phyloP scores from a whole-genome alignment of 2,113 vertebrate genomes.

The Marmota monax region DNA sequence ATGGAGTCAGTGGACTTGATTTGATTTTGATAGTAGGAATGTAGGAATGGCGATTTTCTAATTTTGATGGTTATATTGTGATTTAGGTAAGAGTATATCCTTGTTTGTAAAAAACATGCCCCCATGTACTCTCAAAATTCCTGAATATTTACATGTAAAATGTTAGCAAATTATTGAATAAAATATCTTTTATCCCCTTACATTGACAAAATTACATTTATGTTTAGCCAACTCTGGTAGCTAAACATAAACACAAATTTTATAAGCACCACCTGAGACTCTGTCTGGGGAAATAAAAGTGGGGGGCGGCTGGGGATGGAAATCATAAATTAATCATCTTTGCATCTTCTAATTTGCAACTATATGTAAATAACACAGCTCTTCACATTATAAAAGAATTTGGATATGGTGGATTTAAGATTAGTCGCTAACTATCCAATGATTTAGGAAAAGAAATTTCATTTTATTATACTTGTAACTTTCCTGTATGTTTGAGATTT shows the following conservation, averaged over 20 bases:
- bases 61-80: neutral
- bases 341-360: too few relatives aligned
- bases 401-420: neutral
- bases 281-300: too few relatives aligned
- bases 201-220: neutral
- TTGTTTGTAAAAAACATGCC: neutral
- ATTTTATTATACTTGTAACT: neutral
- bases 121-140: neutral
- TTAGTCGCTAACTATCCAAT: neutral
- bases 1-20: neutral
- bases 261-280: too few relatives aligned
- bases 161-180: constrained; percentile 33
- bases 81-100: neutral
- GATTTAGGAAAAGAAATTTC: neutral
- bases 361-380: too few relatives aligned
- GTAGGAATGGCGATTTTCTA: neutral
- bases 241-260: too few relatives aligned
- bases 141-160: constrained; percentile 1
- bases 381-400: neutral
- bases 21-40: neutral
- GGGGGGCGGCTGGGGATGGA: too few relatives aligned
- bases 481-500: neutral
- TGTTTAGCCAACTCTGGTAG: neutral
- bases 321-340: too few relatives aligned
- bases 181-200: constrained; percentile 30